phyloP scores from a whole-genome alignment of 2,797 vertebrate species.

The Leptatherina wallacei region DNA sequence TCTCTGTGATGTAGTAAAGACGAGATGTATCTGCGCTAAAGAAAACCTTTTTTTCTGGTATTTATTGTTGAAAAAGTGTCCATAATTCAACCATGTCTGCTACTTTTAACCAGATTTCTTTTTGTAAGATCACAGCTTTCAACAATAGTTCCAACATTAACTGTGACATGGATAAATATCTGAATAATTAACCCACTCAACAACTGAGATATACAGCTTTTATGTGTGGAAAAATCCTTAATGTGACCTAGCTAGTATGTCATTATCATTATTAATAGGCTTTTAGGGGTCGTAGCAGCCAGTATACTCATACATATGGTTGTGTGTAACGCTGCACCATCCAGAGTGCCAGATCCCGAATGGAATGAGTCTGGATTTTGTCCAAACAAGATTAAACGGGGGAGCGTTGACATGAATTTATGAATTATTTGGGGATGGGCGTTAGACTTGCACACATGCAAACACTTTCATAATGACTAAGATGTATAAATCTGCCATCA shows the following conservation, averaged over 20 bases:
- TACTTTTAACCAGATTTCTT: constrained; percentile 35
- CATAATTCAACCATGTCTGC: constrained; percentile 30
- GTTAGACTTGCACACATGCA: constrained; percentile 45
- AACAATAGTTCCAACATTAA: constrained; percentile 17
- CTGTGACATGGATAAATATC: constrained; percentile 27
- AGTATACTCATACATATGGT: constrained; percentile 27
- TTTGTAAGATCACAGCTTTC: constrained; percentile 54
- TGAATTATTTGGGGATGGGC: constrained; percentile 54
- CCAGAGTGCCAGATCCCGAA: constrained; percentile 34
- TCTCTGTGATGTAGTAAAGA: constrained; percentile 7
- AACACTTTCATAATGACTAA: constrained; percentile 53
- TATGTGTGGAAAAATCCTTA: constrained; percentile 29
- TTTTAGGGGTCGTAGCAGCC: constrained; percentile 28
- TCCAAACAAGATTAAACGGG: constrained; percentile 69
- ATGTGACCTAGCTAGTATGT: constrained; percentile 37
- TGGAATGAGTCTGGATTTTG: constrained; percentile 63
- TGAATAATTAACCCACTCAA: neutral
- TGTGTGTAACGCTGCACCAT: constrained; percentile 25
- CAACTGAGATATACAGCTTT: neutral
- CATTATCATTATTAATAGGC: constrained; percentile 48
- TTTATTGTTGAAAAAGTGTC: constrained; percentile 38
- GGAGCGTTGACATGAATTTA: constrained; percentile 61
- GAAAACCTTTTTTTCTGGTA: constrained; percentile 19
- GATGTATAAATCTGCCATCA: constrained; percentile 41
- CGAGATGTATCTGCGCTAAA: constrained; percentile 38